Percentiles rank a stretch among this genome's conserved stretches.
Conservation (phyloP, 2,113 vertebrate species). For the Numida meleagris region DNA sequence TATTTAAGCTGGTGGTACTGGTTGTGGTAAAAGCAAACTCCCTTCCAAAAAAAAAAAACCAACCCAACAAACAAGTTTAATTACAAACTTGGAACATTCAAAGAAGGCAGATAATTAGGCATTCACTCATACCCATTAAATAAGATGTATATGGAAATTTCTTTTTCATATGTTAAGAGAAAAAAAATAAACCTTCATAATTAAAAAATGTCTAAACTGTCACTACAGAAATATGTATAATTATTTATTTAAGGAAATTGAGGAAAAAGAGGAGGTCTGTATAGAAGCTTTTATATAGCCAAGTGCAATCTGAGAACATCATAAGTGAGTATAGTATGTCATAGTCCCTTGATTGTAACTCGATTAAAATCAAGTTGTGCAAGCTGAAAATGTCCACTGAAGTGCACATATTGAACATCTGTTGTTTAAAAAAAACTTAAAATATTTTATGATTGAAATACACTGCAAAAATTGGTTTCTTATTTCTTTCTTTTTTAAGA, state of each 20-base stretch:
- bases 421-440: background rate
- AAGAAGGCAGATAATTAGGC: background rate
- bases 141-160: background rate
- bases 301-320: background rate
- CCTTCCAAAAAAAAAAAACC: background rate
- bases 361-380: background rate
- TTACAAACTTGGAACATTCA: background rate
- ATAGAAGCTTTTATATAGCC: background rate
- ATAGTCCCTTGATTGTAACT: background rate
- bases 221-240: background rate
- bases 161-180: background rate
- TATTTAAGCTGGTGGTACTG: rapidly evolving
- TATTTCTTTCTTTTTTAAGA: background rate
- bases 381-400: background rate
- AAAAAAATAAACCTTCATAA: background rate
- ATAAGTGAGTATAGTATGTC: background rate
- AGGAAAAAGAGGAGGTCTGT: background rate
- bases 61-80: background rate
- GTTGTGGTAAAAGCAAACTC: background rate
- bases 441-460: background rate
- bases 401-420: background rate
- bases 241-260: background rate
- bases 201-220: background rate
- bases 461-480: background rate
- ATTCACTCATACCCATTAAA: background rate